phyloP scores from a whole-genome alignment of 2,113 vertebrate genomes.

The Morone chrysops region DNA sequence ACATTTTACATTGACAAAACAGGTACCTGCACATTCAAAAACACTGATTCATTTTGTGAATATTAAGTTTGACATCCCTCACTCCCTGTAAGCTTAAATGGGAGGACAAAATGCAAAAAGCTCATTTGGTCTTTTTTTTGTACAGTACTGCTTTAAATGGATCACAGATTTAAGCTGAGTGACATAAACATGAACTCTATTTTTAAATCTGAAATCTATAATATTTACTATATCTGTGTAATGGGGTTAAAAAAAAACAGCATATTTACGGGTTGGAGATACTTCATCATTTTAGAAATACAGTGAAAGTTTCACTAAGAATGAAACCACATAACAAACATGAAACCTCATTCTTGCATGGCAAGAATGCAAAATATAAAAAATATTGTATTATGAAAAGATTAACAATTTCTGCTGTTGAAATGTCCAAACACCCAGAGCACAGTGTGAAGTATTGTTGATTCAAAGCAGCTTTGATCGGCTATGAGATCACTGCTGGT shows the following conservation, averaged over 20 bases:
- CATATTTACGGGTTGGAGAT: neutral
- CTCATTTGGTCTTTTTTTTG: neutral
- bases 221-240: neutral
- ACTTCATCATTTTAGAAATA: conserved; percentile 6
- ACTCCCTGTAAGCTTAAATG: neutral
- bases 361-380: neutral
- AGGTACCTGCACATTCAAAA: neutral
- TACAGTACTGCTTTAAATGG: neutral
- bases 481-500: conserved; percentile 1
- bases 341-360: too few species aligned
- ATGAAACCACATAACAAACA: too few species aligned
- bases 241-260: neutral
- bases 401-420: neutral
- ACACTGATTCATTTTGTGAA: neutral
- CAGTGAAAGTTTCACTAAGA: neutral
- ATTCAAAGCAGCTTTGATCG: conserved; percentile 22
- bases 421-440: neutral
- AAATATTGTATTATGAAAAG: neutral
- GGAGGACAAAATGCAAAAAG: neutral
- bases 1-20: neutral
- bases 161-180: neutral
- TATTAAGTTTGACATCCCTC: neutral
- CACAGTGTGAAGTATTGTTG: neutral
- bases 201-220: conserved; percentile 1
- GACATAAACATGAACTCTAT: too few species aligned